These are phyloP conservation scores for Reticulitermes lucifugus DNA, from an alignment of 2,888 invertebrate species.

Conservation along the genomic window DNA sequence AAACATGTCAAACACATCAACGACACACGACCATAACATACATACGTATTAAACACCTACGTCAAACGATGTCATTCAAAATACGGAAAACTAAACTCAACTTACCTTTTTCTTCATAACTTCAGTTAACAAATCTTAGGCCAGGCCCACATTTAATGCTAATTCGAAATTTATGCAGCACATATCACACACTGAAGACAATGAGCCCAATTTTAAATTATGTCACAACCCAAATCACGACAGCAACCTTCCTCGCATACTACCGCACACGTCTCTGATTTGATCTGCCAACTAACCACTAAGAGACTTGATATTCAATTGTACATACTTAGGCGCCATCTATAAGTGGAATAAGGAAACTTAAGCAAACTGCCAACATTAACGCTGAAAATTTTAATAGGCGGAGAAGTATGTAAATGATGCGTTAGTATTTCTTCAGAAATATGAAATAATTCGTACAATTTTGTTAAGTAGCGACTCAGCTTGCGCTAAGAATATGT, in stretches of 20 bases:
- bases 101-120: conserved; percentile 51
- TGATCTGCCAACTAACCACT: conserved; percentile 38
- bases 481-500: not conserved
- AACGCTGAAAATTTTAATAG: not conserved
- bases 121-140: conserved; percentile 37
- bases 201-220: not conserved
- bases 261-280: conserved; percentile 33
- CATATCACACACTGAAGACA: conserved; percentile 35
- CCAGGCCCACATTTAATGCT: conserved; percentile 35
- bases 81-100: not conserved
- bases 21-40: not conserved
- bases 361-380: not conserved
- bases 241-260: not conserved
- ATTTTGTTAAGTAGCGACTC: not conserved
- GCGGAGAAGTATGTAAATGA: not conserved
- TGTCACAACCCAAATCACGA: not conserved
- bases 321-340: conserved; percentile 4
- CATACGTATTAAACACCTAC: not conserved
- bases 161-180: not conserved
- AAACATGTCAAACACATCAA: not conserved
- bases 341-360: not conserved
- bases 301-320: not conserved
- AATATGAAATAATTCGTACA: not conserved
- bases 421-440: not conserved
- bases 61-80: conserved; percentile 15